These are phyloP conservation scores for Muschampia plurimacula DNA, from an alignment of 2,888 invertebrate species.

Conservation along the genomic window DNA sequence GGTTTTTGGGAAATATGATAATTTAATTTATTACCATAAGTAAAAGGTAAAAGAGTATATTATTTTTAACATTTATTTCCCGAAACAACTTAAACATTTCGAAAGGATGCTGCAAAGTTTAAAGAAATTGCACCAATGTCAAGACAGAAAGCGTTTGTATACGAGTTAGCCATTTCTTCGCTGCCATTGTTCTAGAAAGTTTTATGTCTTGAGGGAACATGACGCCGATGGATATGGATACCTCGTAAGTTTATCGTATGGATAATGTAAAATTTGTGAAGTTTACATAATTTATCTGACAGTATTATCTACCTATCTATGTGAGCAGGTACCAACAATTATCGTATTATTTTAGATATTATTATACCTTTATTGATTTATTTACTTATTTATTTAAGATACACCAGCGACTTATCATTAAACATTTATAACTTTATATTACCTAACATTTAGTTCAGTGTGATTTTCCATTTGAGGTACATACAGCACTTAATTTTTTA, in stretches of 20 bases:
- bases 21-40: too few relatives aligned
- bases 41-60: not conserved
- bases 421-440: too few relatives aligned
- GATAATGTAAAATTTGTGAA: not conserved
- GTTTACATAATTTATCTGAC: not conserved
- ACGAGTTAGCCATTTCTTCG: constrained; percentile 9
- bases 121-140: constrained; percentile 6
- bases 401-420: too few relatives aligned
- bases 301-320: too few relatives aligned
- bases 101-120: not conserved
- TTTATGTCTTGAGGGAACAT: not conserved
- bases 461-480: too few relatives aligned
- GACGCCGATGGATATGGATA: not conserved
- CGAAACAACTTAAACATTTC: not conserved
- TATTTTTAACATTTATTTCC: not conserved
- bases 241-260: not conserved
- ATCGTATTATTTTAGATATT: too few relatives aligned
- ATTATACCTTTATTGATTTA: too few relatives aligned
- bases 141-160: not conserved
- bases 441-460: too few relatives aligned
- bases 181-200: constrained; percentile 9
- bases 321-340: too few relatives aligned
- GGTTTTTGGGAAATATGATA: too few relatives aligned
- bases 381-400: too few relatives aligned
- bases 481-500: too few relatives aligned